phyloP scores from a whole-genome alignment of 1,140 invertebrate species.

The Papilio machaon region DNA sequence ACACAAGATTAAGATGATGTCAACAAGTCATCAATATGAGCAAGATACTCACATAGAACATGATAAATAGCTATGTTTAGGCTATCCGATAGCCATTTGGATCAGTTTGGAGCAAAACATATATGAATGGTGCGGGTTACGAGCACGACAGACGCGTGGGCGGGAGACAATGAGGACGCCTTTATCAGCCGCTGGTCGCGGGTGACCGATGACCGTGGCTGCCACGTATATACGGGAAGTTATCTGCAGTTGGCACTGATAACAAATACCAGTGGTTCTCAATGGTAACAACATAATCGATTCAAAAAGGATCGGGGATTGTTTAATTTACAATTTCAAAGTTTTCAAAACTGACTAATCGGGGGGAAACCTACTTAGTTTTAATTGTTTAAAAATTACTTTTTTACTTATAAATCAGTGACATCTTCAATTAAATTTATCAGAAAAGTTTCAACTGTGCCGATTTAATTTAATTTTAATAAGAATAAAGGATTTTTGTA shows the following conservation, averaged over 20 bases:
- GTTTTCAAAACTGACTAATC: too few species aligned
- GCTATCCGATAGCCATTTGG: not conserved
- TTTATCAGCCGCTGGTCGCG: conserved; percentile 1
- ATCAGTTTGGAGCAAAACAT: not conserved
- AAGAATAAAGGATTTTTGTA: too few species aligned
- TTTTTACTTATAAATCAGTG: too few species aligned
- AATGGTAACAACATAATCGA: not conserved
- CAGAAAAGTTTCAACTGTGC: too few species aligned
- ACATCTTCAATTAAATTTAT: too few species aligned
- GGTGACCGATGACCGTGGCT: conserved; percentile 22
- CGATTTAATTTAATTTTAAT: too few species aligned
- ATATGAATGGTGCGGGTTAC: not conserved
- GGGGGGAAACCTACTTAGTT: too few species aligned
- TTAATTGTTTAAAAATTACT: too few species aligned
- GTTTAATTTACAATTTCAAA: too few species aligned
- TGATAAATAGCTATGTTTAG: conserved; percentile 4
- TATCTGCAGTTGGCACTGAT: conserved; percentile 15
- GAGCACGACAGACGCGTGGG: conserved; percentile 9
- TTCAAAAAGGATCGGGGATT: not conserved
- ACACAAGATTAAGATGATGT: not conserved
- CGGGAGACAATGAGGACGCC: conserved; percentile 16
- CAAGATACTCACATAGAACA: conserved; percentile 3
- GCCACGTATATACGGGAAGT: not conserved
- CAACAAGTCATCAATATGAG: not conserved
- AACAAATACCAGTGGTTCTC: not conserved